Percentiles rank a stretch among this genome's conserved stretches.
These are phyloP conservation scores for Myotis yumanensis DNA, from an alignment of 2,113 vertebrate species.

Conservation along the genomic window DNA sequence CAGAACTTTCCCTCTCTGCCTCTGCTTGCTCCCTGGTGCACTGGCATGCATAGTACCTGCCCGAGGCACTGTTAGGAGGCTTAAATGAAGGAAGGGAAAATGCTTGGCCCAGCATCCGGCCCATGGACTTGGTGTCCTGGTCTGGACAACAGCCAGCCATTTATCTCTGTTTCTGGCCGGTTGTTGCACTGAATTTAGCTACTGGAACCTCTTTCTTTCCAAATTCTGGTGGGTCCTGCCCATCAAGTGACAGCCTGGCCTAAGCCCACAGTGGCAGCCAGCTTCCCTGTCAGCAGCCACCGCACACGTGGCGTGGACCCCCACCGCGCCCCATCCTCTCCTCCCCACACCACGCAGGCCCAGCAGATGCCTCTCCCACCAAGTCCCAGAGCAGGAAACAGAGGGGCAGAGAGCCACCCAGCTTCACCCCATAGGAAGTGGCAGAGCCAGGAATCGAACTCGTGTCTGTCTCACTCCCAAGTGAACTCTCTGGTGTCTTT, in stretches of 20 bases:
- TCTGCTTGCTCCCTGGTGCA: background rate
- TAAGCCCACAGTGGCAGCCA: rapidly evolving
- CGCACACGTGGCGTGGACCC: background rate
- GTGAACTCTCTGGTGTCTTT: background rate
- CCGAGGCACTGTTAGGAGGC: background rate
- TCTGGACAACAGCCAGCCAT: background rate
- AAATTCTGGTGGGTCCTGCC: background rate
- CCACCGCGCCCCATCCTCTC: rapidly evolving
- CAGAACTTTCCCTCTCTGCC: background rate
- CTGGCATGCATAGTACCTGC: background rate
- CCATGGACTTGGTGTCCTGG: background rate
- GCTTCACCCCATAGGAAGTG: background rate
- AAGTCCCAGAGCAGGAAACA: background rate
- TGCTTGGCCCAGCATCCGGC: background rate
- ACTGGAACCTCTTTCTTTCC: background rate
- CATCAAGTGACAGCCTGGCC: background rate
- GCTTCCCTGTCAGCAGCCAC: too few species aligned
- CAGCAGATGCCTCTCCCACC: background rate
- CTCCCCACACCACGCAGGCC: background rate
- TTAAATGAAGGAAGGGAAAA: background rate
- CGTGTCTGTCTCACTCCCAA: background rate
- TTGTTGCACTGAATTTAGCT: background rate
- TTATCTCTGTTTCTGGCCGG: background rate
- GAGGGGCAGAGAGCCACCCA: background rate
- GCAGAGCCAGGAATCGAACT: background rate